Conservation (phyloP, 2,113 vertebrate genomes). For the Thymallus thymallus region DNA sequence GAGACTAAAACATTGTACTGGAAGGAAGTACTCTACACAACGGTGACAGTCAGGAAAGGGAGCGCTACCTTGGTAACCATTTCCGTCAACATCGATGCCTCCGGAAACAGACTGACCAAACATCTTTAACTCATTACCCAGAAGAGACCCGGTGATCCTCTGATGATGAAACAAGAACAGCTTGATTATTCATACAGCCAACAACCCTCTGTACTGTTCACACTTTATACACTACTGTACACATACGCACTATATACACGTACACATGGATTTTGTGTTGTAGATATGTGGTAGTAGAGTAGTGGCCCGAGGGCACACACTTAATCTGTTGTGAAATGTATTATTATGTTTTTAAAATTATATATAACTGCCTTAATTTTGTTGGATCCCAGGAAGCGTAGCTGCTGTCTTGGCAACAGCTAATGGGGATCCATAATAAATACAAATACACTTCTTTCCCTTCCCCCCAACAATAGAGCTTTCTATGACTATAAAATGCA, state of each 20-base stretch:
- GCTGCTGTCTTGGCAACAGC: too few species aligned
- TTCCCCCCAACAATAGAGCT: too few species aligned
- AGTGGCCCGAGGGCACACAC: too few species aligned
- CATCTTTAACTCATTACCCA: conserved; percentile 77
- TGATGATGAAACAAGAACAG: conserved; percentile 57
- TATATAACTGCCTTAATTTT: too few species aligned
- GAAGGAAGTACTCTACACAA: neutral
- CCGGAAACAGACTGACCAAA: conserved; percentile 87
- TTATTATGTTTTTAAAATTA: too few species aligned
- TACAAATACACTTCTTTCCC: too few species aligned
- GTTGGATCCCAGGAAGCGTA: too few species aligned
- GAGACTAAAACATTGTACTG: neutral
- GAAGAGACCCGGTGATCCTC: conserved; percentile 78
- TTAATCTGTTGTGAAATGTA: too few species aligned
- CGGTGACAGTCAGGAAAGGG: neutral
- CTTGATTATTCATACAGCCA: neutral
- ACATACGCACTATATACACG: conserved; percentile 3
- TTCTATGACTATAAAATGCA: too few species aligned
- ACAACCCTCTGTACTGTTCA: neutral
- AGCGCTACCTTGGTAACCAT: conserved; percentile 81
- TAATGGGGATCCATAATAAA: too few species aligned
- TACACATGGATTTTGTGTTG: too few species aligned
- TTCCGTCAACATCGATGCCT: conserved; percentile 81
- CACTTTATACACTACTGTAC: neutral
- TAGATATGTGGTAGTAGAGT: too few species aligned